Conservation (phyloP, 2,113 vertebrate genomes). For the Gambusia holbrooki region DNA sequence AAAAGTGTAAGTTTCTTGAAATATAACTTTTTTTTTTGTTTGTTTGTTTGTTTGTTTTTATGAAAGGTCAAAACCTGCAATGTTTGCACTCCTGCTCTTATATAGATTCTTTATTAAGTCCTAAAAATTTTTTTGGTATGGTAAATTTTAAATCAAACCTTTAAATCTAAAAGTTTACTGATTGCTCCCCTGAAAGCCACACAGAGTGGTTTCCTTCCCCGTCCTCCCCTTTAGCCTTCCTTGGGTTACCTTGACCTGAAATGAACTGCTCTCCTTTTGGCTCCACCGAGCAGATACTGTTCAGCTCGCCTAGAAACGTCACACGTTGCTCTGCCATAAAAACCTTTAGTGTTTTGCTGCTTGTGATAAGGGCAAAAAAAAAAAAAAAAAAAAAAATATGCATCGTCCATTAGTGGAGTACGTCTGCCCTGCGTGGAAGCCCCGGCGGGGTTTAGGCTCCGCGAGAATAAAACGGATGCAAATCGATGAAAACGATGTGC, state of each 20-base stretch:
- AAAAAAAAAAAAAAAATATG: conserved; percentile 5
- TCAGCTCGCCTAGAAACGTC: conserved; percentile 28
- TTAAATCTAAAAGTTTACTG: no score
- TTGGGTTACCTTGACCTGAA: conserved; percentile 40
- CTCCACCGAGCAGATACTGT: conserved; percentile 1
- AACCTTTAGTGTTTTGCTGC: conserved; percentile 10
- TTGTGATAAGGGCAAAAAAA: background rate
- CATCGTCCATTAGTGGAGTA: conserved; percentile 40
- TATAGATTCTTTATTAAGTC: background rate
- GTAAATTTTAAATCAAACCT: background rate
- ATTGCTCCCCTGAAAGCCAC: background rate
- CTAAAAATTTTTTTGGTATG: background rate
- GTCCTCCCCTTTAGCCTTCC: background rate
- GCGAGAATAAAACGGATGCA: conserved; percentile 56
- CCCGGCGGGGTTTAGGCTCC: conserved; percentile 1
- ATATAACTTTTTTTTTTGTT: no score
- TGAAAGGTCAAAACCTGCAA: background rate
- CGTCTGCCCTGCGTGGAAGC: conserved; percentile 23
- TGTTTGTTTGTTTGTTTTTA: no score
- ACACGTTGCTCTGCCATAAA: conserved; percentile 1
- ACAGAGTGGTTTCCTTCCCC: background rate
- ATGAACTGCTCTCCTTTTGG: conserved; percentile 26
- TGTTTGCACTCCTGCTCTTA: background rate
- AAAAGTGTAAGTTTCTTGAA: no score
- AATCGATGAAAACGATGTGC: conserved; percentile 62